Evolutionary conservation across 2,888 invertebrate species (phyloP), one percentile per base, ranked within the genome.

Genomic region (Malthinus seriepunctatus): DNA sequence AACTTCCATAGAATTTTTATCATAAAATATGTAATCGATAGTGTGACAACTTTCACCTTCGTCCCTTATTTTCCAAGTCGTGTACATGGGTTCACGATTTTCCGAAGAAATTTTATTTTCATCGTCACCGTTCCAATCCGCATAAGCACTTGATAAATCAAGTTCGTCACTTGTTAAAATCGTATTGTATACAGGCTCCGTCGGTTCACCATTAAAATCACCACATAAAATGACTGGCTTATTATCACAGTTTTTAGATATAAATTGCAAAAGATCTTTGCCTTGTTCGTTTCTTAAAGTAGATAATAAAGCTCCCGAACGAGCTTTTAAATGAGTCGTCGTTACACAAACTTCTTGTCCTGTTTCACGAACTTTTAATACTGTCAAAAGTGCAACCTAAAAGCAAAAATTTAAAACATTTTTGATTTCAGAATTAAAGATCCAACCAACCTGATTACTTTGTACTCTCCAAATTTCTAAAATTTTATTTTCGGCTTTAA

Each of bases 131-230:
- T 52, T 49, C 2, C 23, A 32, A 61, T 82, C 81, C 0, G 84
- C 81, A 73, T 84, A 84, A 15, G 84, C 84, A 65, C 84, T 84
- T 48, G 81, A 76, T 10, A 84, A 68, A 34, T 76, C 75, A 1
- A 83, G 63, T 1, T 71, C 62, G 61, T 76, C 75, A 62, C 80
- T 78, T 62, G 76, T 76, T 8, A 84, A 75, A 42, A 89, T 79
- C 0, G 87, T 86, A 15, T 78, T 73, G 71, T 90, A 89, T 2
- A 90, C 84, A 0, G 88, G 86, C 73, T 91, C 90, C 3, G 76
- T 80, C 1, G 88, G 88, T 71, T 88, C 88, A 0, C 89, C 90
- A 74, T 91, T 91, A 71, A 91, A 90, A 74, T 91, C 90, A 0
- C 90, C 91, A 69, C 87, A 87, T 2, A 90, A 67, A 39, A 91